phyloP scores from a whole-genome alignment of 2,888 invertebrate species.

The Gastracanthus pulcherrimus region DNA sequence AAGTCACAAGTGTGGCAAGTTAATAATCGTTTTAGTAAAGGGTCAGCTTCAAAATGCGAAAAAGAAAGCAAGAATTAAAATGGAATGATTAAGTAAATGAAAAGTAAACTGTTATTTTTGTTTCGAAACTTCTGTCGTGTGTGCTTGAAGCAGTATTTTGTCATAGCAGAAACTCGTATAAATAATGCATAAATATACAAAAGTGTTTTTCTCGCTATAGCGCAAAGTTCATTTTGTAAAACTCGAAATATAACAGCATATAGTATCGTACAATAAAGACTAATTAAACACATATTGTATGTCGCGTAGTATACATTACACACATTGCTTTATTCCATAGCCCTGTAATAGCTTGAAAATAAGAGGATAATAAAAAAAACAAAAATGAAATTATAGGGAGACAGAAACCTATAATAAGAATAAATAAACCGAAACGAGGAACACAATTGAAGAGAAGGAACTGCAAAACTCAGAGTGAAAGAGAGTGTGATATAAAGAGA shows the following conservation, averaged over 20 bases:
- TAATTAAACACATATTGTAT: conserved; percentile 1
- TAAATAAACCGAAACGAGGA: neutral
- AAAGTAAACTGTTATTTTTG: conserved; percentile 18
- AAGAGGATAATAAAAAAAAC: neutral
- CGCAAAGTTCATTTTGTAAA: neutral
- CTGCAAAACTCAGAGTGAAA: neutral
- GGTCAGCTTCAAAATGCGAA: neutral
- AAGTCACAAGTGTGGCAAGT: conserved; percentile 24
- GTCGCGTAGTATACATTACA: neutral
- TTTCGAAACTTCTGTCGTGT: neutral
- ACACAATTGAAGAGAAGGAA: neutral
- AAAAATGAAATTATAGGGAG: conserved; percentile 6
- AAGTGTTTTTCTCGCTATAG: neutral
- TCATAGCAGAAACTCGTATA: too few species aligned
- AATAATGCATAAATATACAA: neutral
- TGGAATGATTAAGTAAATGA: conserved; percentile 16
- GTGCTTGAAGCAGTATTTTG: too few species aligned
- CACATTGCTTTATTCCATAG: neutral
- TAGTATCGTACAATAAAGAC: neutral
- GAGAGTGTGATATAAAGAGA: neutral
- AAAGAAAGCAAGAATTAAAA: conserved; percentile 8
- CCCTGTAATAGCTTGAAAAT: neutral
- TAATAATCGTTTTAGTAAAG: conserved; percentile 14
- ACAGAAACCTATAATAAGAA: neutral
- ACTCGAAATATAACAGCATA: neutral